phyloP scores from a whole-genome alignment of 2,113 vertebrate species.

The Aspiorhynchus laticeps region DNA sequence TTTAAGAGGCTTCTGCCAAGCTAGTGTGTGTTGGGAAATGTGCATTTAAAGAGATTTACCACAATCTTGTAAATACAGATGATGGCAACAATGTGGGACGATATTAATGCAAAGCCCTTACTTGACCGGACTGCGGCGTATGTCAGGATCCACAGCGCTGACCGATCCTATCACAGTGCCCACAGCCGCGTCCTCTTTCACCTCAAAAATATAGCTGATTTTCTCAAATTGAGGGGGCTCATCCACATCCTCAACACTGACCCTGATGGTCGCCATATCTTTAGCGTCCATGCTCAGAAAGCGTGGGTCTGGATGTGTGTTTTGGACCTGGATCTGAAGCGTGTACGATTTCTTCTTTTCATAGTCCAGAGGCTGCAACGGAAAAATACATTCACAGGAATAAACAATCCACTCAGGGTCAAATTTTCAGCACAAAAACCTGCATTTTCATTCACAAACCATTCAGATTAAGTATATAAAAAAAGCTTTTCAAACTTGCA shows the following conservation, averaged over 20 bases:
- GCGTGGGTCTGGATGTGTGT: conserved; percentile 81
- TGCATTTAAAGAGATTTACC: background rate
- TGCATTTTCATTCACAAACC: background rate
- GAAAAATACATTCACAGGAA: conserved; percentile 4
- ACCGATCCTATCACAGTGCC: conserved; percentile 83
- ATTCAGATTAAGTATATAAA: background rate
- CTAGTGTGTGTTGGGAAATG: background rate
- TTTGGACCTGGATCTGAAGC: conserved; percentile 89
- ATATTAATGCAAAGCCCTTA: conserved; percentile 69
- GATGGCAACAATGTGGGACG: background rate
- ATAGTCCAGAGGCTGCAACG: conserved; percentile 84
- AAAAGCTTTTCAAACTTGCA: background rate
- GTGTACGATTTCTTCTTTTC: conserved; percentile 89
- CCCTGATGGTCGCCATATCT: conserved; percentile 82
- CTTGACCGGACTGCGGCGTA: conserved; percentile 83
- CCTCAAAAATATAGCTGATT: conserved; percentile 85
- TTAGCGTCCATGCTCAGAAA: conserved; percentile 82
- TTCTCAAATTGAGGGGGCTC: conserved; percentile 90
- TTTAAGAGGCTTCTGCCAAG: background rate
- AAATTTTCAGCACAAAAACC: background rate
- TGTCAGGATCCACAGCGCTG: conserved; percentile 88
- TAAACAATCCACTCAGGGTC: background rate
- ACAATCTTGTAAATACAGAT: background rate
- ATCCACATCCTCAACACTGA: conserved; percentile 89
- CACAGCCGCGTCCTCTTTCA: conserved; percentile 86